Base-by-base conservation (phyloP, 2,888 invertebrate species). In the Mesoligia furuncula region DNA sequence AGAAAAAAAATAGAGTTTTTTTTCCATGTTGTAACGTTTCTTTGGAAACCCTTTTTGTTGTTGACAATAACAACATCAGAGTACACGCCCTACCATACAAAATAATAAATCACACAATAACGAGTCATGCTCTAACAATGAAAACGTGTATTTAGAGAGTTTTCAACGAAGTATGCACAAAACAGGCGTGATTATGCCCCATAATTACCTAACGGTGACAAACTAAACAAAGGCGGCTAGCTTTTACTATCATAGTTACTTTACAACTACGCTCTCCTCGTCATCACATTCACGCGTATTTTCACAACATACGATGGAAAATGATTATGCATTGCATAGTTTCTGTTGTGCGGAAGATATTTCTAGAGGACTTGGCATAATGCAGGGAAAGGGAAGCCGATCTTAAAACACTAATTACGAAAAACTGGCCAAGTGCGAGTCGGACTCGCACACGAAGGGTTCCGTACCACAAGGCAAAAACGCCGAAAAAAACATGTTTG, bases 141-240 rank as follows among this genome's bases (percentile, higher is more conserved):
- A 36, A 71, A 83, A 86, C 70, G 45, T 71, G 67, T 76, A 39
- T 51, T 71, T 79, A 77, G 73, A 81, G 73, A 74, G 39, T 74
- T 81, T 81, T 73, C 81, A 74, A 17, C 72, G 73, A 80, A 81
- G 54, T 75, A 65, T 79, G 72, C 74, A 75, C 77, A 79, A 77
- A 86, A 73, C 71, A 36, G 8, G 39, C 68, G 45, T 31, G 70
- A 70, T 75, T 68, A 62, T 48, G 64, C 36, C 57, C 73, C n/a
- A 69, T 85, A 83, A 87, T 86, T 85, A 81, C 68, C 39, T 85
- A 73, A 77, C 79, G 75, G 83, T 76, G 75, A 85, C 73, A 59
- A 65, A 73, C 59, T 36, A 67, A 81, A 82, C 79, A 85, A 76
- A 83, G 68, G 62, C 36, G 71, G 45, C 64, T 42, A 71, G 27